Percentiles rank a stretch among this genome's conserved stretches.
Evolutionary conservation across 2,797 vertebrate species (phyloP).

Genomic region (Tiaroga cobitis): DNA sequence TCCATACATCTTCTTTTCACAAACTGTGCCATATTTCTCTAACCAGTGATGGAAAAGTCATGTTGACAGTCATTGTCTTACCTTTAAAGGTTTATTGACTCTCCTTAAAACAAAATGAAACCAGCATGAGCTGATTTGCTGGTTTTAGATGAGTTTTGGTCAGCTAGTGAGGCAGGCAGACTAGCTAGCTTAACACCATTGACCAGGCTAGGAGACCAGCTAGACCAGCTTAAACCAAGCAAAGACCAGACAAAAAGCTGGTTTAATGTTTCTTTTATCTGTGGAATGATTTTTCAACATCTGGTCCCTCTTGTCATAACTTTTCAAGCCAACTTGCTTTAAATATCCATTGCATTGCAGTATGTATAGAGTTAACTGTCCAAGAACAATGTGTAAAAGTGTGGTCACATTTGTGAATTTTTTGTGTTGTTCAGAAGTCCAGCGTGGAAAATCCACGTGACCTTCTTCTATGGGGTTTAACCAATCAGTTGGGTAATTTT

Average conservation of each 20-base stretch:
- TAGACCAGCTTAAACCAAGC: background rate
- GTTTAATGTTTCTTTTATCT: background rate
- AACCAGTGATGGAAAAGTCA: background rate
- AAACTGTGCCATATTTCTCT: background rate
- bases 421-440: background rate
- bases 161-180: background rate
- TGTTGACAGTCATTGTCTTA: background rate
- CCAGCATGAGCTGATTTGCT: background rate
- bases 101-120: background rate
- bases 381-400: background rate
- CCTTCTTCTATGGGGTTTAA: too few species aligned
- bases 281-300: constrained; percentile 6
- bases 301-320: background rate
- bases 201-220: background rate
- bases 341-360: background rate
- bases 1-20: background rate
- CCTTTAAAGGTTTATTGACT: background rate
- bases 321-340: background rate
- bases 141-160: background rate
- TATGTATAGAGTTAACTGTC: background rate
- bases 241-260: background rate
- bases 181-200: background rate
- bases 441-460: background rate
- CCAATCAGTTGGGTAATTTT: background rate
- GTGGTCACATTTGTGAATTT: background rate